Conservation (phyloP, 2,888 invertebrate genomes). For the Drosophila koepferae region DNA sequence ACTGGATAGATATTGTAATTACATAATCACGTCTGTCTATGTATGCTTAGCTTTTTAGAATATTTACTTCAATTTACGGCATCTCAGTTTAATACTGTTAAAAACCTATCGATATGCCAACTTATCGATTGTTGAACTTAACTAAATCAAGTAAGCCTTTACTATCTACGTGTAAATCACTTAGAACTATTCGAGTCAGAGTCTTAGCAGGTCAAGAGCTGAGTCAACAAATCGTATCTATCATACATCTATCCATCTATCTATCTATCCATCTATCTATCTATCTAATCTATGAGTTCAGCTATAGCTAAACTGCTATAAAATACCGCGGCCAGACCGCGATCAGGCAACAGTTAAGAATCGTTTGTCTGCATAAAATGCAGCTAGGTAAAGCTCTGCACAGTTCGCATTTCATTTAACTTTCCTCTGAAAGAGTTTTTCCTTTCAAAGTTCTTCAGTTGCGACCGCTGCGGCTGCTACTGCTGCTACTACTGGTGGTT, state of each 20-base stretch:
- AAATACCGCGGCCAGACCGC: constrained; percentile 14
- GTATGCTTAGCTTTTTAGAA: too few relatives aligned
- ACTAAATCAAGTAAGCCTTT: neutral
- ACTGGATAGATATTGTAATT: too few relatives aligned
- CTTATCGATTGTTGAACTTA: constrained; percentile 3
- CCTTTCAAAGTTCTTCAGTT: constrained; percentile 25
- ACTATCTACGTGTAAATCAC: constrained; percentile 18
- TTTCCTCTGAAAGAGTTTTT: constrained; percentile 1
- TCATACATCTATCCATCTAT: neutral
- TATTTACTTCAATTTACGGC: too few relatives aligned
- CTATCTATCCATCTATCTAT: constrained; percentile 1
- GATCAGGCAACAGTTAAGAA: constrained; percentile 29
- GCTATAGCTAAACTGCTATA: constrained; percentile 37
- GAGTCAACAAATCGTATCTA: constrained; percentile 38
- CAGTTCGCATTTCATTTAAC: neutral
- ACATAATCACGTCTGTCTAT: too few relatives aligned
- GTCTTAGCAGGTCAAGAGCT: constrained; percentile 57
- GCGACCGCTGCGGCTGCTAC: constrained; percentile 27
- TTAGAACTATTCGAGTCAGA: neutral
- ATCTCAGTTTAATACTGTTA: too few relatives aligned
- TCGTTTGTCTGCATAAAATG: constrained; percentile 46
- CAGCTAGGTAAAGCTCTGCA: constrained; percentile 48
- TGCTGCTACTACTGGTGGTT: constrained; percentile 12
- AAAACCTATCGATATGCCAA: neutral
- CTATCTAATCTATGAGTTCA: constrained; percentile 15